Evolutionary conservation across 1,140 invertebrate species (phyloP), one percentile per base, ranked within the genome.

Genomic region (Pinna nobilis): DNA sequence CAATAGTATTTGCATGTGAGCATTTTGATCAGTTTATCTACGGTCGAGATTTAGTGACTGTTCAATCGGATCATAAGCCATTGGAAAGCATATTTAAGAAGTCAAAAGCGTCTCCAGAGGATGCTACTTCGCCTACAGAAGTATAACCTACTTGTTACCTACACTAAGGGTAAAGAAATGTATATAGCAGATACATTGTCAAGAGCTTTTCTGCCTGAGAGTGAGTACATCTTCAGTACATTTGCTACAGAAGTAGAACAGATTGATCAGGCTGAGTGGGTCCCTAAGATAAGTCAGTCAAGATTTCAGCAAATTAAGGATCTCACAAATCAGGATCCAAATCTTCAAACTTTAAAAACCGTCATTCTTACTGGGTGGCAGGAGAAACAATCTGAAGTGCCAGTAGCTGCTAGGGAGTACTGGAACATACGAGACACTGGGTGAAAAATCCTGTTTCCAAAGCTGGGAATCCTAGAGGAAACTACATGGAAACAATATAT

Each of bases 71-170:
- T 55, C 76, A 82, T 57, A 79, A 82, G 41, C 77, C 74, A 2
- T 61, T 82, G 39, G 78, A 78, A 51, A 44, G 60, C 18, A 82
- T 84, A 1, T 69, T 41, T 15, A 76, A 67, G 51, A 84, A 82
- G 67, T 61, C 82, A 74, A 25, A 55, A 44, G 39, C 44, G 78
- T 30, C 70, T 83, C n/a, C 80, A 83, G 41, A 30, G 74, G 13
- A 82, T 83, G 68, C 44, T 82, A 32, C 53, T 57, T 32, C 25
- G 25, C n/a, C 53, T 57, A 9, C 28, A 7, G 11, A 57, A 7
- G 53, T 57, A 32, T n/a, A 57, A 57, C 33, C 30, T 57, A 30
- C 6, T 5, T 6, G 53, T 57, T 57, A 33, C 13, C 2, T 37
- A 6, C 5, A 32, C 53, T 28, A 57, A 57, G 3, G 53, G 5